Percentiles rank a stretch among this genome's conserved stretches.
Conservation (phyloP, 2,888 invertebrate genomes). For the Digitonthophagus gazella region DNA sequence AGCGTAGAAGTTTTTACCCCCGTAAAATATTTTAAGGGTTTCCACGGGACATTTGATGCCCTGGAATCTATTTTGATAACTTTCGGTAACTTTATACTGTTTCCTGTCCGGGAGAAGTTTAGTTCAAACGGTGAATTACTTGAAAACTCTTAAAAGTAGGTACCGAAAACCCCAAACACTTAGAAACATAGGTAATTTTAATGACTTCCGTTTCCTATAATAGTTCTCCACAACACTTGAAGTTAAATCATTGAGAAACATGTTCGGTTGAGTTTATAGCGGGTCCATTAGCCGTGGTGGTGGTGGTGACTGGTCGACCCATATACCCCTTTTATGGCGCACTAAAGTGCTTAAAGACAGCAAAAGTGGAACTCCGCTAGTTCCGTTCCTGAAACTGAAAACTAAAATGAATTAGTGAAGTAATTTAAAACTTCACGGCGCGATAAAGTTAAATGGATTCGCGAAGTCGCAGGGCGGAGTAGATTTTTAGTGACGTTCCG, state of each 20-base stretch:
- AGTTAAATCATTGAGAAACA: conserved; percentile 4
- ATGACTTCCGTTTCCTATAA: conserved; percentile 1
- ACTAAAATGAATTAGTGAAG: conserved; percentile 18
- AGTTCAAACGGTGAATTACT: neutral
- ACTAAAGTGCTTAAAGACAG: conserved; percentile 14
- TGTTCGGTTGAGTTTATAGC: conserved; percentile 6
- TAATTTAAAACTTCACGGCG: conserved; percentile 15
- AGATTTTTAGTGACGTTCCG: conserved; percentile 3
- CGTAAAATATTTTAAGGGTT: neutral
- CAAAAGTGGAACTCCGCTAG: conserved; percentile 8
- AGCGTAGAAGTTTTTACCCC: neutral
- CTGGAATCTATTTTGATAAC: neutral
- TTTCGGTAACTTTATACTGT: neutral
- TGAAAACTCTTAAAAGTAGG: neutral
- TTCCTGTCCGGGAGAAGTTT: neutral
- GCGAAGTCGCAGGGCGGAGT: neutral
- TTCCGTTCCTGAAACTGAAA: conserved; percentile 14
- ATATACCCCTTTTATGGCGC: conserved; percentile 7
- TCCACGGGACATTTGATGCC: neutral
- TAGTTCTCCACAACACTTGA: neutral
- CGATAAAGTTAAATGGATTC: conserved; percentile 17
- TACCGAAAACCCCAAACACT: neutral
- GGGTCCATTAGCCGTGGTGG: conserved; percentile 5
- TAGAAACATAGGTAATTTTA: conserved; percentile 3
- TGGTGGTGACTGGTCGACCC: conserved; percentile 3